These are phyloP conservation scores for Phengaris arion DNA, from an alignment of 2,888 invertebrate genomes.

Conservation along the genomic window DNA sequence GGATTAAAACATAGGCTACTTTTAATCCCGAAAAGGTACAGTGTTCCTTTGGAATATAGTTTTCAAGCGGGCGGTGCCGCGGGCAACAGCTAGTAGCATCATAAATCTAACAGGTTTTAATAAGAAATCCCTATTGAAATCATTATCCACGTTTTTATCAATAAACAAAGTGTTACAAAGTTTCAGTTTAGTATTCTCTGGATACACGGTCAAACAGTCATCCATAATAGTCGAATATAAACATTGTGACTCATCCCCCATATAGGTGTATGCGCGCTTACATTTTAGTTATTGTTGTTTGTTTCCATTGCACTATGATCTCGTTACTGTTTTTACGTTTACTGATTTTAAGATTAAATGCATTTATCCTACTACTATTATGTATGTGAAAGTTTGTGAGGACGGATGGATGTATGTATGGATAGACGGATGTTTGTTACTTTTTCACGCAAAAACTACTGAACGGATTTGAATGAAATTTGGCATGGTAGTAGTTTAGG, in stretches of 20 bases:
- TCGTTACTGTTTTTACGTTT: not conserved
- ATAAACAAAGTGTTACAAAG: slow-evolving; percentile 18
- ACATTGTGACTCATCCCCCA: slow-evolving; percentile 59
- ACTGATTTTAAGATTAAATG: not conserved
- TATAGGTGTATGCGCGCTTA: slow-evolving; percentile 39
- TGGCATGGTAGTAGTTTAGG: too few relatives aligned
- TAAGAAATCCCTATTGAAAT: not conserved
- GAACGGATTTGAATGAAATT: too few relatives aligned
- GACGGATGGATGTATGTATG: too few relatives aligned
- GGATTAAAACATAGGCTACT: too few relatives aligned
- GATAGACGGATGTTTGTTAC: too few relatives aligned
- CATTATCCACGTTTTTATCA: not conserved
- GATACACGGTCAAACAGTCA: slow-evolving; percentile 47
- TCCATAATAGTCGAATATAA: slow-evolving; percentile 58
- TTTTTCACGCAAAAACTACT: too few relatives aligned
- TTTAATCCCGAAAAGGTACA: too few relatives aligned
- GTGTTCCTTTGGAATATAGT: too few relatives aligned
- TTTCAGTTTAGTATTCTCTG: not conserved
- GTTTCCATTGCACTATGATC: slow-evolving; percentile 34
- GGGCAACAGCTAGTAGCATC: too few relatives aligned
- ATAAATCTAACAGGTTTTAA: not conserved
- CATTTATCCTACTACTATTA: too few relatives aligned
- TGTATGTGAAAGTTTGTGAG: too few relatives aligned
- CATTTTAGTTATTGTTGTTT: slow-evolving; percentile 39
- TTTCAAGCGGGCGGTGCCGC: too few relatives aligned